Percentiles rank a stretch among this genome's conserved stretches.
These are phyloP conservation scores for Drosophila quasianomalipes DNA, from an alignment of 2,888 invertebrate species.

Conservation along the genomic window DNA sequence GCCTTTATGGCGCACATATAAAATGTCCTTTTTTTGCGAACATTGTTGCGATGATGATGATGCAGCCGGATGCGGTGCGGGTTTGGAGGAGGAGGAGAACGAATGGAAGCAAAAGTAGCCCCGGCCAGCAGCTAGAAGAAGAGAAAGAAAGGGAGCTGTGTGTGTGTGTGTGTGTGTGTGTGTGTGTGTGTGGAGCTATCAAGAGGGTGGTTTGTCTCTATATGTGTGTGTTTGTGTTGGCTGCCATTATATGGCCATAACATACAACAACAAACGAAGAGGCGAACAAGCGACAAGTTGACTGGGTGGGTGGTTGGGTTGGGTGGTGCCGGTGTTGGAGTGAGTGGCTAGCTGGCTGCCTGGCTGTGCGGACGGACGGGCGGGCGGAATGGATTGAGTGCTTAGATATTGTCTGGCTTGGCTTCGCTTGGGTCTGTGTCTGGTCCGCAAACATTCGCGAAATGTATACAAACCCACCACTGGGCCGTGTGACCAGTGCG, in stretches of 20 bases:
- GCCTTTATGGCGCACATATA: slow-evolving; percentile 80
- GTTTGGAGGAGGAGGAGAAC: not conserved
- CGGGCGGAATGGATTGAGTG: slow-evolving; percentile 18
- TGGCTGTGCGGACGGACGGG: not conserved
- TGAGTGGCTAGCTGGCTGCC: slow-evolving; percentile 5
- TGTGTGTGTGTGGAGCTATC: slow-evolving; percentile 25
- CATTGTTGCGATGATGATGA: slow-evolving; percentile 70
- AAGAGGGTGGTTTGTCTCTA: slow-evolving; percentile 37
- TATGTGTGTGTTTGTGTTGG: slow-evolving; percentile 28
- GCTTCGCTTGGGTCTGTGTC: slow-evolving; percentile 21
- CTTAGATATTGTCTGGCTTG: slow-evolving; percentile 40
- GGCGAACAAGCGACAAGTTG: slow-evolving; percentile 21
- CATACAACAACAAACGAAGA: slow-evolving; percentile 42
- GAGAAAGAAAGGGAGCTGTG: slow-evolving; percentile 15
- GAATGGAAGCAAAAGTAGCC: slow-evolving; percentile 39
- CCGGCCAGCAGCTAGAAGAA: slow-evolving; percentile 13
- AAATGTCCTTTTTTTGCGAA: slow-evolving; percentile 79
- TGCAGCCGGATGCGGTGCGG: slow-evolving; percentile 42
- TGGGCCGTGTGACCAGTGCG: slow-evolving; percentile 63
- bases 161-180: not conserved
- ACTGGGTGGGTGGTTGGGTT: slow-evolving; percentile 11
- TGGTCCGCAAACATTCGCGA: slow-evolving; percentile 62
- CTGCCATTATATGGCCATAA: slow-evolving; percentile 65
- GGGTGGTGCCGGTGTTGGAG: not conserved
- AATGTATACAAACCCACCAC: slow-evolving; percentile 68